These are phyloP conservation scores for Holocentrus rufus DNA, from an alignment of 2,797 vertebrate genomes.

Conservation along the genomic window DNA sequence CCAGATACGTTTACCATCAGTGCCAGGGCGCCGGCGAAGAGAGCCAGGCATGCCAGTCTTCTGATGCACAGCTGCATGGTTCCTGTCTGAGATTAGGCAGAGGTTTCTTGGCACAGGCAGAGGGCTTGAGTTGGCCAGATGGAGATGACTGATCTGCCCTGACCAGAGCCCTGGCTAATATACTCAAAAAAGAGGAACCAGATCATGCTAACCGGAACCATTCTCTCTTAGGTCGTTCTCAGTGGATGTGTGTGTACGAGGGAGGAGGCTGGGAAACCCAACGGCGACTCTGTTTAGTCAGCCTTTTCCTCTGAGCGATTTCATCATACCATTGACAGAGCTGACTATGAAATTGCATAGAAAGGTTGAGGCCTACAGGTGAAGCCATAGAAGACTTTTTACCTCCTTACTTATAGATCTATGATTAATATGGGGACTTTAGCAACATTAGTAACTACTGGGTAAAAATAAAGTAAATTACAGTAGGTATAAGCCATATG, in stretches of 20 bases:
- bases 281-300: background rate
- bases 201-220: slow-evolving; percentile 15
- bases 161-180: slow-evolving; percentile 53
- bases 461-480: background rate
- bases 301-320: slow-evolving; percentile 39
- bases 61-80: slow-evolving; percentile 68
- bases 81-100: slow-evolving; percentile 45
- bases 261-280: background rate
- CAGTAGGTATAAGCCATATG: background rate
- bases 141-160: slow-evolving; percentile 42
- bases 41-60: slow-evolving; percentile 54
- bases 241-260: background rate
- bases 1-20: slow-evolving; percentile 45
- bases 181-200: slow-evolving; percentile 69
- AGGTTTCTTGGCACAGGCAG: slow-evolving; percentile 40
- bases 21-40: slow-evolving; percentile 47
- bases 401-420: background rate
- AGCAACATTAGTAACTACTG: background rate
- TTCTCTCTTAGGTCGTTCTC: background rate
- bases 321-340: slow-evolving; percentile 13
- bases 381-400: too few relatives aligned
- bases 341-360: background rate
- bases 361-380: background rate
- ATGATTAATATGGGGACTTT: too few relatives aligned
- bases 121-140: slow-evolving; percentile 17